Base-by-base conservation (phyloP, 2,888 invertebrate species). In the Belgica antarctica region DNA sequence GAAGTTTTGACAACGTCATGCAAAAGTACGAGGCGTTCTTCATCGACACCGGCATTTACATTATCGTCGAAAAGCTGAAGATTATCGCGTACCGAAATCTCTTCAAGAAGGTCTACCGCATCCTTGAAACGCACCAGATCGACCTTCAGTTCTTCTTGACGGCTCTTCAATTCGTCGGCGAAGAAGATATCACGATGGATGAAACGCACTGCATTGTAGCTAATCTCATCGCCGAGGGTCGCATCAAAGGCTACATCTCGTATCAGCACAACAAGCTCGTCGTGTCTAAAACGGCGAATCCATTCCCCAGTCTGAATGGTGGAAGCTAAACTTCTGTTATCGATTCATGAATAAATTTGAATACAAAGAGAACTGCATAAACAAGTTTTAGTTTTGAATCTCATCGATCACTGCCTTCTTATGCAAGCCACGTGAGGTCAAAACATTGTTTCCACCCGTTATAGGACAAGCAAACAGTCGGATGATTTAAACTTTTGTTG, bases 221-320 rank as follows among this genome's bases (percentile, higher is more conserved):
- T 1, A 98, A 97, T 83, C 85, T 99, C 70, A 98, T 99, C 75
- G 94, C 87, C 77, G 96, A 96, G 80, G 94, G 94, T 24, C 96
- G 95, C 82, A 94, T 99, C 74, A 97, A 97, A 79, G 98, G 99
- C 0, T 99, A 99, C 79, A 95, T 99, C 76, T 96, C 97, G 0
- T 91, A 95, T 81, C 92, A 94, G 75, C 97, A 99, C 80, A 90
- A 96, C 78, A 97, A 96, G 81, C 85, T 99, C 71, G 98, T 99
- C 62, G 92, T 99, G 59, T 96, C 96, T 76, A 99, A 99, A 79
- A 92, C 94, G 77, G 22, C 28, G 27, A 95, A 94, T 82, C 92
- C 98, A 1, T 99, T 99, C 79, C 98, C 98, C 2, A 81, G 86
- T 12, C 79, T 90, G 46, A 87, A 89, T 73, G 17, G 36, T 8